phyloP scores from a whole-genome alignment of 1,140 invertebrate genomes.

The Lasioglossum baleicum region DNA sequence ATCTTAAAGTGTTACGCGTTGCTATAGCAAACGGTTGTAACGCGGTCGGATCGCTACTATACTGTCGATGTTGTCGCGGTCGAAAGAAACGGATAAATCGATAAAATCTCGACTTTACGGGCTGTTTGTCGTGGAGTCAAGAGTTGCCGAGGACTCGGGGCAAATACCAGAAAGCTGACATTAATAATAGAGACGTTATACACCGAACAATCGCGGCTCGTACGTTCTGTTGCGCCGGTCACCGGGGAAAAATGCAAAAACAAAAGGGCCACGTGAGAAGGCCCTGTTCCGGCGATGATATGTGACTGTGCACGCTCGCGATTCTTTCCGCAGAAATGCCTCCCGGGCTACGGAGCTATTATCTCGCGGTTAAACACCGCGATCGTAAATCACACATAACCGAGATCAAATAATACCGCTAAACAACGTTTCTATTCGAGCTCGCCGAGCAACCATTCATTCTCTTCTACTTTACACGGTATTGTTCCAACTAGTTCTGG shows the following conservation, averaged over 20 bases:
- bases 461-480: not conserved
- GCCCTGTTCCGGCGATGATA: constrained; percentile 21
- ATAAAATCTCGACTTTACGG: not conserved
- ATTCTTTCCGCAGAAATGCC: constrained; percentile 12
- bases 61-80: no score
- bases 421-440: constrained; percentile 43
- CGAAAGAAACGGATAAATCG: not conserved
- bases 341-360: constrained; percentile 16
- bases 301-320: constrained; percentile 8
- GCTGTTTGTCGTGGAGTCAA: not conserved
- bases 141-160: not conserved
- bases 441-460: constrained; percentile 7
- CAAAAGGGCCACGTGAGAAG: constrained; percentile 32
- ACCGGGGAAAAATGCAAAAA: constrained; percentile 15
- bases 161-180: not conserved
- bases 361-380: constrained; percentile 21
- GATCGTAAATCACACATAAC: constrained; percentile 35
- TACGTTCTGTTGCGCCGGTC: no score
- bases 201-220: constrained; percentile 29
- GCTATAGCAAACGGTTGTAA: no score
- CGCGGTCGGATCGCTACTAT: no score
- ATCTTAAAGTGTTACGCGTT: no score
- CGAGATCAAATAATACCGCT: constrained; percentile 46
- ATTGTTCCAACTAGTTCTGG: not conserved
- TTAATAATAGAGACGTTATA: constrained; percentile 42